Percentiles rank a stretch among this genome's conserved stretches.
Evolutionary conservation across 2,888 invertebrate species (phyloP).

Genomic region (Acanthosoma haemorrhoidale): DNA sequence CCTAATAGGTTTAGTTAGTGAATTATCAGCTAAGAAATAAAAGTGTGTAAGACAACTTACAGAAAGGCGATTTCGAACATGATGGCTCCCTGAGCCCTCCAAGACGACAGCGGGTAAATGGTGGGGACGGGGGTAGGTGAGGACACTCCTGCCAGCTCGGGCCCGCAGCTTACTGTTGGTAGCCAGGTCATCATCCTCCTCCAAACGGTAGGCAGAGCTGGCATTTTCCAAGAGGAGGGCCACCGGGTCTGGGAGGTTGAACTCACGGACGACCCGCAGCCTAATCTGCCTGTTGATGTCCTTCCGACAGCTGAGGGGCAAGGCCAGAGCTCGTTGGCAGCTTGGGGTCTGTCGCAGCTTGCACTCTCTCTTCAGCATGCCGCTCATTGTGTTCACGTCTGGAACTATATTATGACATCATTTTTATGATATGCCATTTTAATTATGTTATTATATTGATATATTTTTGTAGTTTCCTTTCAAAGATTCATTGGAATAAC

Average conservation of each 20-base stretch:
- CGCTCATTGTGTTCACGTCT: constrained; percentile 66
- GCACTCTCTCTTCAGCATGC: constrained; percentile 78
- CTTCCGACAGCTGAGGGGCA: constrained; percentile 69
- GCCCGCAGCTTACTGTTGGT: constrained; percentile 22
- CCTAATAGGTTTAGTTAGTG: too few species aligned
- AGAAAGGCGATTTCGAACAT: constrained; percentile 44
- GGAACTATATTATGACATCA: too few species aligned
- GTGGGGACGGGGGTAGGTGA: constrained; percentile 35
- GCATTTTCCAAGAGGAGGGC: constrained; percentile 66
- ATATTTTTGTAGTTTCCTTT: too few species aligned
- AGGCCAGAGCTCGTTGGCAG: constrained; percentile 69
- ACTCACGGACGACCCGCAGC: constrained; percentile 85
- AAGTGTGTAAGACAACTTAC: not conserved
- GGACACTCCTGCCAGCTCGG: constrained; percentile 26
- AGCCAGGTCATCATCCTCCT: constrained; percentile 43
- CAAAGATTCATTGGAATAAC: too few species aligned
- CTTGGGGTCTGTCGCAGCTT: constrained; percentile 74
- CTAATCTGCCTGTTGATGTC: constrained; percentile 70
- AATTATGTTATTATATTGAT: too few species aligned
- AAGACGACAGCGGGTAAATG: constrained; percentile 58
- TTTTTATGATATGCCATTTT: too few species aligned
- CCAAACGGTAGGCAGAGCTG: constrained; percentile 48
- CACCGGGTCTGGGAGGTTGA: constrained; percentile 85
- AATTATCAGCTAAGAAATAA: too few species aligned
- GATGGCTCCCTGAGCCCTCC: constrained; percentile 52